Base-by-base conservation (phyloP, 2,113 vertebrate genomes). In the Furnarius figulus region DNA sequence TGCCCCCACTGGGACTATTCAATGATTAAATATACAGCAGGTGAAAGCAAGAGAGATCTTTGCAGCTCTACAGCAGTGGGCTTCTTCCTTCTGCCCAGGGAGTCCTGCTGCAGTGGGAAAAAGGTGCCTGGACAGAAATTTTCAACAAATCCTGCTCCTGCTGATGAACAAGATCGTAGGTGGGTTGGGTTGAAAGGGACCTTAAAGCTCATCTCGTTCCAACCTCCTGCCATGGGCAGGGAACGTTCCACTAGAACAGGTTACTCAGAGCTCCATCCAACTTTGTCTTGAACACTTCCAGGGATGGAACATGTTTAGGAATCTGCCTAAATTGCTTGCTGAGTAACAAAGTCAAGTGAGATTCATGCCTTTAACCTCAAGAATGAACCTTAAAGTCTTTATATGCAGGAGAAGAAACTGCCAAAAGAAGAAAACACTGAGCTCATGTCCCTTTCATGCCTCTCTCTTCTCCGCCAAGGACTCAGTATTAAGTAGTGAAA, bases 221-320 rank as follows among this genome's bases (percentile, higher is more conserved):
- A 71, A 2, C 1, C 8, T 6, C 7, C 18, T 61, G 46, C 23
- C 17, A 16, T 20, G 35, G 40, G 18, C 55, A 62, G 63, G 28
- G 30, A 25, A 39, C 35, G 14, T 56, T 37, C 25, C 30, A 28
- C 30, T 20, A 42, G 49, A 28, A 5, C 5, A 63, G 40, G 56
- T 4, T 63, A 9, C 56, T 42, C 40, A 31, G 39, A 62, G 6
- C 39, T 22, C 30, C 0, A 0, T 70, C 47, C 47, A 8, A 0
- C 25, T 35, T 40, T 40, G 40, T 7, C n/a, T 33, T 17, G 49
- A 28, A 42, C 42, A 17, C 35, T 37, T 49, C 12, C 40, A 37
- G 65, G 66, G 17, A 35, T 68, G 66, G 12, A 18, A n/a, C 9
- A 28, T 21, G 9, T 49, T 68, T 49, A 49, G 24, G 24, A n/a